Base-by-base conservation (phyloP, 2,797 vertebrate species). In the Pangasius krempfi region DNA sequence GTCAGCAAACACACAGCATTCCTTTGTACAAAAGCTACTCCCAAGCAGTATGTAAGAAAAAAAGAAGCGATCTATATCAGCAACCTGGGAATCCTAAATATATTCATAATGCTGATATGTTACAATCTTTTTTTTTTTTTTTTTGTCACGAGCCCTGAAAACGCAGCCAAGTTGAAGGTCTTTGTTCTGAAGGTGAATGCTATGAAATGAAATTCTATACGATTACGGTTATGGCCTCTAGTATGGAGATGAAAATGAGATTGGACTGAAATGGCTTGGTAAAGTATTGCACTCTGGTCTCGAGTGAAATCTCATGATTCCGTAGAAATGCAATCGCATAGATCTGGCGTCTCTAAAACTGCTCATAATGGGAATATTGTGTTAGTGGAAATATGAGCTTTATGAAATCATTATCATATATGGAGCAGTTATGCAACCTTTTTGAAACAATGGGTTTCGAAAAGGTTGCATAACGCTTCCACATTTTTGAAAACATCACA, bases 131-230 rank as follows among this genome's bases (percentile, higher is more conserved):
- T 83, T 33, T 13, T 56, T 52, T 33, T 52, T 27, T 44, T 64
- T 68, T 68, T 52, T 68, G 8, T 68, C 60, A 47, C 56, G 9
- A 58, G 44, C 47, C 18, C n/a, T 18, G 22, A 27, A 58, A 47
- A 64, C 2, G 50, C 84, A 75, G 56, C 30, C 14, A 37, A 75
- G 37, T 40, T 52, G 50, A 70, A 86, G 50, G 60, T 84, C 62
- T 56, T 27, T 37, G 30, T 37, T 47, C 84, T 62, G 85, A 76
- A 62, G 70, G 85, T 86, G 70, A 75, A 76, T 50, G 56, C 76
- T 76, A 47, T n/a, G 70, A 86, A 62, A 76, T 62, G 84, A 76
- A 86, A 86, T 76, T 86, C 56, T 76, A 56, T 73, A 76, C 62
- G 72, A 86, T 76, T 62, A 86, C 27, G 9, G 4, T 62, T 66